These are phyloP conservation scores for Lacanobia wlatinum DNA, from an alignment of 2,888 invertebrate species.

Conservation along the genomic window DNA sequence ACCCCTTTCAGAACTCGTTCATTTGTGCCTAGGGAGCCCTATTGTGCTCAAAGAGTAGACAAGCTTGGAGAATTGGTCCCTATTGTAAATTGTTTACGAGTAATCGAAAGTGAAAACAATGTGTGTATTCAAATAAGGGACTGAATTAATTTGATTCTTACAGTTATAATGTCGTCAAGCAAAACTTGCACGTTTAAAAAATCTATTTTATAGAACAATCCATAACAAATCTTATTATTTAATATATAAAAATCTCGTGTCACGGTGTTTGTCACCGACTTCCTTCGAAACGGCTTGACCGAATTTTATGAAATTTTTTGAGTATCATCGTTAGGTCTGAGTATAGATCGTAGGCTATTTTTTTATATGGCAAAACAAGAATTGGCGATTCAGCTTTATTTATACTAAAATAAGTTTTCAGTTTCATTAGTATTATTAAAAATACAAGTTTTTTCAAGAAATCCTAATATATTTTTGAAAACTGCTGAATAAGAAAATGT, in stretches of 20 bases:
- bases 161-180: not conserved
- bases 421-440: too few species aligned
- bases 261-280: too few species aligned
- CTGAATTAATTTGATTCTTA: not conserved
- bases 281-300: too few species aligned
- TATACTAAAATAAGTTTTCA: too few species aligned
- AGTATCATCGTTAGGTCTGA: too few species aligned
- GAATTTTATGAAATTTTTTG: too few species aligned
- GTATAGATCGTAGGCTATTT: too few species aligned
- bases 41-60: constrained; percentile 3
- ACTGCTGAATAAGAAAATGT: not conserved
- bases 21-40: constrained; percentile 13
- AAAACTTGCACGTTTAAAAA: not conserved
- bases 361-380: too few species aligned
- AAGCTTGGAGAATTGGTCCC: not conserved
- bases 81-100: not conserved
- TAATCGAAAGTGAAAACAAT: constrained; percentile 3
- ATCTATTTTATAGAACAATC: not conserved
- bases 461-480: not conserved
- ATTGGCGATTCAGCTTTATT: too few species aligned
- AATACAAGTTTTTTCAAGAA: not conserved
- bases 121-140: not conserved
- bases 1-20: constrained; percentile 30
- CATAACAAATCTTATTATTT: too few species aligned
- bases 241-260: too few species aligned